phyloP scores from a whole-genome alignment of 35 echinoderm and acorn worm species.

The Heliocidaris erythrogramma region DNA sequence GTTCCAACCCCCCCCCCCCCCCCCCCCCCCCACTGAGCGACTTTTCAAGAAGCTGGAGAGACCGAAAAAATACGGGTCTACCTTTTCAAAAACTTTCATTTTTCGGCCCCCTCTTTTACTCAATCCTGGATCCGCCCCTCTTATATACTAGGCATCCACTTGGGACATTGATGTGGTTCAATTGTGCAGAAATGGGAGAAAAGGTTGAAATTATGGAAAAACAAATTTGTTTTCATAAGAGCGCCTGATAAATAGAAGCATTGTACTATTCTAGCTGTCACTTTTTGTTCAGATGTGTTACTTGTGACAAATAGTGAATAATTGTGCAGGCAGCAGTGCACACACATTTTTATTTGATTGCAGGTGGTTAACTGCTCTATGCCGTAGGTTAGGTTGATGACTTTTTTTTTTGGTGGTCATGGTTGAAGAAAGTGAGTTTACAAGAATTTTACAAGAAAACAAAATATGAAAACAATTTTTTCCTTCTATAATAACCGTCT shows the following conservation, averaged over 20 bases:
- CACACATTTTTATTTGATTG: not conserved
- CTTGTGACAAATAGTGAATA: not conserved
- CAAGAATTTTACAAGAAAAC: too few species aligned
- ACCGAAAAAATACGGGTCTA: too few species aligned
- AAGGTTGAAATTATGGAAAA: slow-evolving; percentile 3
- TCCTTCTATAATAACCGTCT: too few species aligned
- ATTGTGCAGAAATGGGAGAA: not conserved
- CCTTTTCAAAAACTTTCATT: too few species aligned
- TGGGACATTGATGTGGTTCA: not conserved
- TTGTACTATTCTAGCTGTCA: not conserved
- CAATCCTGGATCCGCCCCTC: not conserved
- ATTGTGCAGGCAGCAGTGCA: not conserved
- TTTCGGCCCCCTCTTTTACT: too few species aligned
- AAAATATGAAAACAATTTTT: too few species aligned
- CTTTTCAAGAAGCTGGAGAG: too few species aligned
- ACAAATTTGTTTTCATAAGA: slow-evolving; percentile 19
- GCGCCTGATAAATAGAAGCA: not conserved
- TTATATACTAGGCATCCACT: not conserved
- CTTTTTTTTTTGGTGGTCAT: too few species aligned
- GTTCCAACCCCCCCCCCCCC: too few species aligned
- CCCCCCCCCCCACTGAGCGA: not conserved
- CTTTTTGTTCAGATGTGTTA: not conserved
- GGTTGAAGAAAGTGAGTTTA: too few species aligned
- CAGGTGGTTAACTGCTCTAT: too few species aligned
- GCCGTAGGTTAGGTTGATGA: not conserved